Conservation (phyloP, 2,797 vertebrate genomes). For the Amblyopsis hoosieri region DNA sequence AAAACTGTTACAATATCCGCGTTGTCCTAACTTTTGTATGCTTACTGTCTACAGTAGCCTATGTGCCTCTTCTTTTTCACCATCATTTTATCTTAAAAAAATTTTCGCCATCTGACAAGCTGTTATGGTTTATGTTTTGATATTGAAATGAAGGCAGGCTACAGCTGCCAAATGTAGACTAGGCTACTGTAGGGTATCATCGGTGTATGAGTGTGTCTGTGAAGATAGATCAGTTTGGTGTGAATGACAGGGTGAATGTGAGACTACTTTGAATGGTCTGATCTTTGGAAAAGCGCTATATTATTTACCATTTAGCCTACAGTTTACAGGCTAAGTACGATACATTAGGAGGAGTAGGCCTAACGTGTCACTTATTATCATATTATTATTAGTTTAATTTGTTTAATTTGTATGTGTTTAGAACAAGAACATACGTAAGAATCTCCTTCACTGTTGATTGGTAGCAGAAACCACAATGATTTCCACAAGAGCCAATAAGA, state of each 20-base stretch:
- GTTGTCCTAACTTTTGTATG: too few species aligned
- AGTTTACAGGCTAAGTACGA: too few species aligned
- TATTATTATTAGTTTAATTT: background rate
- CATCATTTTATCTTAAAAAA: too few species aligned
- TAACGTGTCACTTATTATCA: background rate
- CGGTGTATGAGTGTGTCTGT: too few species aligned
- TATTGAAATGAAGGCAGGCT: too few species aligned
- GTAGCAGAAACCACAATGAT: background rate
- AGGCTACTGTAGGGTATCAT: too few species aligned
- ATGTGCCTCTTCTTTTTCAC: too few species aligned
- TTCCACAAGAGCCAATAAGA: slow-evolving; percentile 27
- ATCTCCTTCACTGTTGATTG: slow-evolving; percentile 31
- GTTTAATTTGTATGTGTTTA: background rate
- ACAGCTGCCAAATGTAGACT: too few species aligned
- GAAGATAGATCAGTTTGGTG: background rate
- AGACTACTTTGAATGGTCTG: background rate
- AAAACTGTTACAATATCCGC: too few species aligned
- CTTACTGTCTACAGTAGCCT: too few species aligned
- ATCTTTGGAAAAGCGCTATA: background rate
- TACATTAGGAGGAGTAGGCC: background rate
- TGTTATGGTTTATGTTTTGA: too few species aligned
- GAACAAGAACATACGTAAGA: background rate
- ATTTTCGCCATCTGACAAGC: too few species aligned
- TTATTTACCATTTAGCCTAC: background rate
- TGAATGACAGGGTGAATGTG: background rate